Conservation (phyloP, 1,140 invertebrate species). For the Chrysomallon squamiferum region DNA sequence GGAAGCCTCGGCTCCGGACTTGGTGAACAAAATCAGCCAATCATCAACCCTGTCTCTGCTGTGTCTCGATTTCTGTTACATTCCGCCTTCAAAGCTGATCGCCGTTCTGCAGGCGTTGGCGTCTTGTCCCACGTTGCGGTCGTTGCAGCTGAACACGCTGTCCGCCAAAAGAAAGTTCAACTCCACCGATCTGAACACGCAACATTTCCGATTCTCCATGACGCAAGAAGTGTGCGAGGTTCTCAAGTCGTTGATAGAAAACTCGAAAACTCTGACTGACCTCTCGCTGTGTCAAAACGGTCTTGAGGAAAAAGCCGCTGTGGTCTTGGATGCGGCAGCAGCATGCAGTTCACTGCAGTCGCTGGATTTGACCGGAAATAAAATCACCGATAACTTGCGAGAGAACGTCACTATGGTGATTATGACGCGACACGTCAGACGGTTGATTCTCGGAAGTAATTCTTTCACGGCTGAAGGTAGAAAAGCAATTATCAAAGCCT, state of each 20-base stretch:
- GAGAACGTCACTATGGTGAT: conserved; percentile 19
- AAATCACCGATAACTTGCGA: conserved; percentile 19
- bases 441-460: conserved; percentile 25
- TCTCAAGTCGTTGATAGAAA: conserved; percentile 17
- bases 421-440: background rate
- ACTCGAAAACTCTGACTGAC: conserved; percentile 8
- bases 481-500: conserved; percentile 17
- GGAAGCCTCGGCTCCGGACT: conserved; percentile 13
- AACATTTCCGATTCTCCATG: conserved; percentile 19
- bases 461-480: conserved; percentile 14
- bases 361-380: conserved; percentile 32
- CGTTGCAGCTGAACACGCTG: conserved; percentile 23
- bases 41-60: conserved; percentile 14
- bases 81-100: conserved; percentile 10
- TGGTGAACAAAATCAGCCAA: conserved; percentile 12
- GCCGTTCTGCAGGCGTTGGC: conserved; percentile 9
- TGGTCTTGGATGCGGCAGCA: conserved; percentile 12
- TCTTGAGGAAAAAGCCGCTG: conserved; percentile 17
- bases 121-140: background rate
- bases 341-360: conserved; percentile 10
- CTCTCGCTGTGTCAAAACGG: conserved; percentile 27
- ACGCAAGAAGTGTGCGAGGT: conserved; percentile 1
- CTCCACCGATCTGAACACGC: conserved; percentile 16
- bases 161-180: conserved; percentile 24
- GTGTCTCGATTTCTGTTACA: conserved; percentile 24